These are phyloP conservation scores for Rhadina sibilatrix DNA, from an alignment of 2,113 vertebrate species.

Conservation along the genomic window DNA sequence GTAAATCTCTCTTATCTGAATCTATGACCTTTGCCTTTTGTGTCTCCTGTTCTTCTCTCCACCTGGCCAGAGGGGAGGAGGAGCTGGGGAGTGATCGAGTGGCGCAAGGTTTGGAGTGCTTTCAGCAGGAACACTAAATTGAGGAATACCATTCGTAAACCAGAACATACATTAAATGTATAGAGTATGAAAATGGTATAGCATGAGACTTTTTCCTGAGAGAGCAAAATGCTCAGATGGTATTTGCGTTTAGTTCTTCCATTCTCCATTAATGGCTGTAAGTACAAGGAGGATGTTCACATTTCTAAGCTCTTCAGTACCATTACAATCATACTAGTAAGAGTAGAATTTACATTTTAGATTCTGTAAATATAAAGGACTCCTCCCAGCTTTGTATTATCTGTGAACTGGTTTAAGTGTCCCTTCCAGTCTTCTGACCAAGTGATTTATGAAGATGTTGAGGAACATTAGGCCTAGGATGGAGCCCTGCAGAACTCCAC, in stretches of 20 bases:
- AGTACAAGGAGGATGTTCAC: neutral
- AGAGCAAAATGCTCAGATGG: neutral
- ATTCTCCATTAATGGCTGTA: neutral
- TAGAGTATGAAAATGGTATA: neutral
- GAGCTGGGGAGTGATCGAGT: rapidly evolving
- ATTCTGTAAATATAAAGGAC: neutral
- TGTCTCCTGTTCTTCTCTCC: neutral
- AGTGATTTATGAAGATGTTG: neutral
- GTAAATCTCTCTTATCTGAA: neutral
- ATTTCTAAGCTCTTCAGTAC: neutral
- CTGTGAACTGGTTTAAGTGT: neutral
- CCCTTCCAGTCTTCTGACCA: neutral
- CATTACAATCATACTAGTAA: neutral
- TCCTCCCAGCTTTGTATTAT: neutral
- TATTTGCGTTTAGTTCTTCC: constrained; percentile 5
- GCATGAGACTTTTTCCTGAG: neutral
- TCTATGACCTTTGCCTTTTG: neutral
- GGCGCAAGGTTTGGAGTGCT: neutral
- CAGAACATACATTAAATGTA: neutral
- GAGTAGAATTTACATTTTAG: neutral
- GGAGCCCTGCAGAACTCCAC: neutral
- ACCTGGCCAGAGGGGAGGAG: neutral
- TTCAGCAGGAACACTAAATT: neutral
- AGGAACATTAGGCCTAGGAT: neutral
- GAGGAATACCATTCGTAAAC: neutral